phyloP scores from a whole-genome alignment of 2,888 invertebrate species.

The Eupsilia transversa region DNA sequence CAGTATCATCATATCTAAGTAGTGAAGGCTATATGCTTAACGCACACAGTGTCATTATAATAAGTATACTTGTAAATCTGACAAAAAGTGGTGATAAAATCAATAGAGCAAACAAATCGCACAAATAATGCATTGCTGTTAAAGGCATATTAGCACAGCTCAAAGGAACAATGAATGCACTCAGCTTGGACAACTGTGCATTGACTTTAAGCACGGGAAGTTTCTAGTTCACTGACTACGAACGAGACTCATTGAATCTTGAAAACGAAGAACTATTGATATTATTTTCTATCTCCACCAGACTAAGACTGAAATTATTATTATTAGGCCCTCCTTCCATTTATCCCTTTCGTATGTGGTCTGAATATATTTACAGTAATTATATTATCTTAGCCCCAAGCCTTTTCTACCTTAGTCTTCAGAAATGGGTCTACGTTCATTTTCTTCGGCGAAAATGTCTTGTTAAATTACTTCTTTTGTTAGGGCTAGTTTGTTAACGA shows the following conservation, averaged over 20 bases:
- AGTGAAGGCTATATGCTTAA: neutral
- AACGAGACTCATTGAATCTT: constrained; percentile 17
- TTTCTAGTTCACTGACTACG: constrained; percentile 41
- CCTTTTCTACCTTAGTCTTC: neutral
- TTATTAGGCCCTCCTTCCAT: neutral
- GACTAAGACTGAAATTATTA: neutral
- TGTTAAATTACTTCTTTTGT: constrained; percentile 19
- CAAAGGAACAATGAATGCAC: constrained; percentile 28
- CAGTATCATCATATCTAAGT: neutral
- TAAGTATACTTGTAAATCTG: neutral
- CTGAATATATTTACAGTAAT: neutral
- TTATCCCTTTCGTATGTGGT: neutral
- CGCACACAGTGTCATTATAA: neutral
- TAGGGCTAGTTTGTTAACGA: constrained; percentile 15
- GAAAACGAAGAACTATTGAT: constrained; percentile 23
- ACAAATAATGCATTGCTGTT: constrained; percentile 7
- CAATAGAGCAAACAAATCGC: neutral
- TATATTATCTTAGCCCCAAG: neutral
- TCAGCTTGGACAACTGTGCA: constrained; percentile 24
- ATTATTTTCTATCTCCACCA: constrained; percentile 19
- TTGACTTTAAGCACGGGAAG: constrained; percentile 9
- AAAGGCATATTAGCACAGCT: constrained; percentile 20
- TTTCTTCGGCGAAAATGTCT: constrained; percentile 6
- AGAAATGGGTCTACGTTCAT: neutral
- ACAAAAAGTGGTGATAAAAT: neutral